Base-by-base conservation (phyloP, 53 echinoderm and acorn worm species). In the Zoroaster sp. region DNA sequence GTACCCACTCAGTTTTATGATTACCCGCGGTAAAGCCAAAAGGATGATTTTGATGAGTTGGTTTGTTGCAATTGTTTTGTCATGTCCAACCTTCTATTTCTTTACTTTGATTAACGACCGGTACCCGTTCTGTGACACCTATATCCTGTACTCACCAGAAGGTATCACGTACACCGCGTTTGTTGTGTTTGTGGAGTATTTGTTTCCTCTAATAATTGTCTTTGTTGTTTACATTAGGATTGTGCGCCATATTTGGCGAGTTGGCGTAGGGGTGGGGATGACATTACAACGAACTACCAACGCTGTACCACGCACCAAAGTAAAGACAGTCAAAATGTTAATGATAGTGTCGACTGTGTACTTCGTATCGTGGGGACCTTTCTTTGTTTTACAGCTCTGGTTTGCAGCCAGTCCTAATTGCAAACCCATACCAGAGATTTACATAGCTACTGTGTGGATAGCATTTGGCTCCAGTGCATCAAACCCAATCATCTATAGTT, bases 251-350 rank as follows among this genome's bases (percentile, higher is more conserved):
- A 96, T 99, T 54, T 99, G 99, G 96, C 91, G 90, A 11, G 94
- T 96, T 7, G 93, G 94, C 1, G 59, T 89, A 28, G 46, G 96
- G 23, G 69, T 38, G 4, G 96, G 91, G 35, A 69, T 89, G 36
- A 88, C 91, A 37, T 83, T 99, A 14, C 99, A 99, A 45, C 77
- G 99, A 37, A 99, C 99, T 3, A 85, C 91, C 51, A 99, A 99
- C 86, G 93, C 93, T 11, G 96, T 99, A 34, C 99, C 99, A 7
- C 90, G 99, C 46, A 94, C 94, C 10, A 99, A 99, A 83, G 99
- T 99, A 9, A 99, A 96, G 86, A 99, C 96, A 1, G 95, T 96
- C 7, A 99, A 96, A 41, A 99, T 99, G 99, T 65, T 99, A 23
- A 94, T 95, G 87, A 93, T 96, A 8, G 99, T 99, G 1, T 96